Evolutionary conservation across 1,140 invertebrate genomes (phyloP), one percentile per base, ranked within the genome.

Genomic region (Drosophila neocordata): DNA sequence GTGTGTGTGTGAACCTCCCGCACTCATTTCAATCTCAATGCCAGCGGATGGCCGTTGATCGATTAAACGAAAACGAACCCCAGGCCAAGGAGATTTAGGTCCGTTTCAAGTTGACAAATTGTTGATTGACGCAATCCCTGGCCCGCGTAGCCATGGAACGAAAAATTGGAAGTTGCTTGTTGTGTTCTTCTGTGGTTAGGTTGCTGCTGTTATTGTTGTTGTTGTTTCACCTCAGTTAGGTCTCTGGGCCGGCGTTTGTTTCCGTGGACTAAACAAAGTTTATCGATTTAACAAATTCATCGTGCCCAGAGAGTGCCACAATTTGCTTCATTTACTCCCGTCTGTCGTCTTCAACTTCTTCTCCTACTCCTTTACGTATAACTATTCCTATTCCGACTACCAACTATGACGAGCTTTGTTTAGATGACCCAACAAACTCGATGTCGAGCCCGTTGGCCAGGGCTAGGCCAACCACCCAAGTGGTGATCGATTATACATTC

Each of bases 231-330:
- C 75, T 67, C 70, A 65, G 61, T 65, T 69, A 65, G 56, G 64
- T 37, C 67, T 48, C 58, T 77, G 60, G 83, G 73, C 83, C 67
- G 74, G 63, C 82, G 66, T 72, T 87, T 87, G 83, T 87, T 87
- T 82, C 83, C 83, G 75, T 61, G 79, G 75, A 77, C 83, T 83
- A 87, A 87, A 88, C 83, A 87, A 87, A 87, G 79, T 87, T 83
- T 87, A 87, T 87, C 83, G 83, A 87, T 87, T 88, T 88, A 87
- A 87, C 83, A 87, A 87, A 83, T 81, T 85, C 78, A 78, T 79
- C 73, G 82, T 56, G 77, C 74, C 65, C 56, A 64, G 52, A 34
- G 53, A 84, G 70, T 87, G 82, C 75, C 83, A 87, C 82, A 87
- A 77, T 87, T 73, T 24, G 22, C 22, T 24, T 55, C 71, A 20